Evolutionary conservation across 2,888 invertebrate genomes (phyloP), one percentile per base, ranked within the genome.

Genomic region (Metopia argyrocephala): DNA sequence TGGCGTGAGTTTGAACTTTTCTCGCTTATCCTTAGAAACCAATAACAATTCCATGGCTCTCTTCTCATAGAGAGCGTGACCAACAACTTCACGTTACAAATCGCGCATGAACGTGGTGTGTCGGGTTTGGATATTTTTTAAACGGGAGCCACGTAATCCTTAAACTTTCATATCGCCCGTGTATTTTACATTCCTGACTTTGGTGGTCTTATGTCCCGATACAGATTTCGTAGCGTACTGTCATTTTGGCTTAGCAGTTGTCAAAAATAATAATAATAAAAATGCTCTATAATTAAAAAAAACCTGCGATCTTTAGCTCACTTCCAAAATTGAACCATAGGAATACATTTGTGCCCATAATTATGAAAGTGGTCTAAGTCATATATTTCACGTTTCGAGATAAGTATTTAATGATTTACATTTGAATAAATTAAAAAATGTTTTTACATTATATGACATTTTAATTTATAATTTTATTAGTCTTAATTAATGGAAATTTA

Each of bases 51-150:
- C 99, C 96, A 99, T 98, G 85, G 97, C 96, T 86, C 99, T 93
- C 92, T 97, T 97, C 91, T 99, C 99, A 91, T 99, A 99, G 48
- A 99, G 99, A 83, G 99, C 98, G 92, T 98, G 98, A 69, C 99
- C 99, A 85, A 96, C 96, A 20, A 99, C 97, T 91, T 99, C 99
- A 84, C 98, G 95, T 64, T 99, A 96, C 85, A 99, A 91, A 89
- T 99, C 99, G 82, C 99, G 94, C 85, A 98, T 96, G 90, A 99
- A 98, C 91, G 97, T 98, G 28, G 96, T 95, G 92, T 98, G 98
- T 89, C 97, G 98, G 25, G 98, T 97, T 92, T 95, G 94, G 85
- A 94, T 93, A 89, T 97, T 97, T 93, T 97, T 98, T 90, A 95
- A 93, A 88, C 97, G 94, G 59, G 96, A 94, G 84, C 97, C 97